Evolutionary conservation across 2,888 invertebrate species (phyloP).

Genomic region (Euzetes globulus): DNA sequence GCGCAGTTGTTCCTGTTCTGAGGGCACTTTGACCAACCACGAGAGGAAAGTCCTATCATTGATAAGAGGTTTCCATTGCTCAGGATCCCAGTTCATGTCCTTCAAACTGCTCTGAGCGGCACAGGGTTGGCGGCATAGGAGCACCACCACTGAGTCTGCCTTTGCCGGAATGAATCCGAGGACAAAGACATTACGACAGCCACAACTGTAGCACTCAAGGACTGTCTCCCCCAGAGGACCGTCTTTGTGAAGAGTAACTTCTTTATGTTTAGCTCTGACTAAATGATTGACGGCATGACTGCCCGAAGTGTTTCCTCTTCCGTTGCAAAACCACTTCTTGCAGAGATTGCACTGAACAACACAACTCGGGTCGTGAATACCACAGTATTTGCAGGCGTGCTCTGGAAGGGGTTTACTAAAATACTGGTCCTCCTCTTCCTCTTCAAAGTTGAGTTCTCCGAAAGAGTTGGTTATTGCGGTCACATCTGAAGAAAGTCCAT

Average conservation of each 20-base stretch:
- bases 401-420: conserved; percentile 78
- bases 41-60: conserved; percentile 89
- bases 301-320: conserved; percentile 92
- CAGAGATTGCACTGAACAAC: conserved; percentile 98
- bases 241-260: conserved; percentile 92
- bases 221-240: conserved; percentile 96
- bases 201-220: conserved; percentile 97
- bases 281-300: conserved; percentile 98
- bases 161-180: conserved; percentile 98
- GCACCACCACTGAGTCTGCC: conserved; percentile 93
- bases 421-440: conserved; percentile 84
- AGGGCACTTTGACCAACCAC: conserved; percentile 96
- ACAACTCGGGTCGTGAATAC: conserved; percentile 92
- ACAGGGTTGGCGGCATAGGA: conserved; percentile 95
- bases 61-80: conserved; percentile 97
- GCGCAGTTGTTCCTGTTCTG: conserved; percentile 88
- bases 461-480: conserved; percentile 40
- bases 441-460: conserved; percentile 81
- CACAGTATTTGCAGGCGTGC: conserved; percentile 94
- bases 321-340: conserved; percentile 99
- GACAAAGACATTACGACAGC: conserved; percentile 94
- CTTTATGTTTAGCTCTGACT: conserved; percentile 98
- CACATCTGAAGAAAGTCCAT: conserved; percentile 18
- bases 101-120: conserved; percentile 93
- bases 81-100: conserved; percentile 99